Base-by-base conservation (phyloP, 2,797 vertebrate species). In the Hippoglossus hippoglossus region DNA sequence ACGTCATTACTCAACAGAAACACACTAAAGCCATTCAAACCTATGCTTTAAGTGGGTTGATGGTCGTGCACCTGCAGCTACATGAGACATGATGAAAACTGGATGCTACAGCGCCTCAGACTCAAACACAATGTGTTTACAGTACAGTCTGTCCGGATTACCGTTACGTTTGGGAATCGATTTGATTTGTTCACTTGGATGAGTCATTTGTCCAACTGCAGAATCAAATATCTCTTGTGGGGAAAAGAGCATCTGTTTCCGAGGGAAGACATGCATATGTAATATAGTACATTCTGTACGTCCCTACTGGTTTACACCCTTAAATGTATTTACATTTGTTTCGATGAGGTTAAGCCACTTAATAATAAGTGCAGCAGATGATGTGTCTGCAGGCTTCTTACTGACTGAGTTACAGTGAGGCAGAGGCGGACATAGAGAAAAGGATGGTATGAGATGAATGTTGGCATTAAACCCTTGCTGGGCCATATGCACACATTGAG, bases 401-500 rank as follows among this genome's bases (percentile, higher is more conserved):
- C 13, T 26, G 13, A 19, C n/a, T 21, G 47, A 49, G n/a, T 36
- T 21, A 19, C 3, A 34, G 24, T 57, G 16, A 31, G 24, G 24
- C 31, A 25, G 53, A 51, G 46, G 18, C 50, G 46, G 18, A 21
- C 15, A 25, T 28, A 24, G 15, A 19, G 41, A 67, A 51, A 1
- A 1, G 10, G 26, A n/a, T 46, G 56, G 63, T 67, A 81, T 75
- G 70, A 83, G 44, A 78, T 81, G 39, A 18, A 65, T 74, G 63
- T 65, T 79, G 76, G 79, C 53, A 59, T 6, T 28, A 15, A 69
- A 28, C 18, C 56, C 21, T 72, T 69, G 57, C 68, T 62, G 25
- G 65, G 60, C 41, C 62, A 49, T 62, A 58, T 63, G 64, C 65
- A 82, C 79, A 80, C 71, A 67, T 21, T 62, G 63, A 82, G 52